Evolutionary conservation across 2,888 invertebrate genomes (phyloP).

Genomic region (Patella caerulea): DNA sequence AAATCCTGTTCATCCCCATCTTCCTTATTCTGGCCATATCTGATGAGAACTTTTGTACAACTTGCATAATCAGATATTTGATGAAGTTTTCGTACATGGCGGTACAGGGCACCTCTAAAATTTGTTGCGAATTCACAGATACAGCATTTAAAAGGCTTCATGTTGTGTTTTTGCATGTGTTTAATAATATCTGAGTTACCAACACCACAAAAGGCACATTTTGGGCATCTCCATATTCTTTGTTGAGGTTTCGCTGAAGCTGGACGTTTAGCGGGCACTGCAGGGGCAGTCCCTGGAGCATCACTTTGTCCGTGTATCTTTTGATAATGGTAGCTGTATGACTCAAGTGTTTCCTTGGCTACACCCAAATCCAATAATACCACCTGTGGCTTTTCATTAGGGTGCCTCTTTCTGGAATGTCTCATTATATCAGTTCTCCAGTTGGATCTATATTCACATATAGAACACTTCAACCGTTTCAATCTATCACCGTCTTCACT

Average conservation of each 20-base stretch:
- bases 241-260: conserved; percentile 19
- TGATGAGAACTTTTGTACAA: conserved; percentile 47
- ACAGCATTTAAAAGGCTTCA: conserved; percentile 64
- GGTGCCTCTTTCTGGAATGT: conserved; percentile 81
- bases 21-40: conserved; percentile 27
- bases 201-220: conserved; percentile 80
- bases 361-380: conserved; percentile 53
- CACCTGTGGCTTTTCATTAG: conserved; percentile 42
- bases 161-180: conserved; percentile 59
- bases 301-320: neutral
- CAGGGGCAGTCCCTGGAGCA: neutral
- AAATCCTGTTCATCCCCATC: neutral
- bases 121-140: conserved; percentile 70
- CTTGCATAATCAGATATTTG: conserved; percentile 45
- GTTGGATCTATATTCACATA: conserved; percentile 93
- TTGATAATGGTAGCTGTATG: conserved; percentile 46
- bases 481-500: conserved; percentile 27
- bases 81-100: conserved; percentile 63
- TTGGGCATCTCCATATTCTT: conserved; percentile 84
- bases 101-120: conserved; percentile 69
- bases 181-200: conserved; percentile 59
- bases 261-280: conserved; percentile 17
- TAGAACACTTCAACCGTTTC: conserved; percentile 85
- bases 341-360: conserved; percentile 51
- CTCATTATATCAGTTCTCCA: conserved; percentile 98